Conservation (phyloP, 2,113 vertebrate genomes). For the Chaetops frenatus region DNA sequence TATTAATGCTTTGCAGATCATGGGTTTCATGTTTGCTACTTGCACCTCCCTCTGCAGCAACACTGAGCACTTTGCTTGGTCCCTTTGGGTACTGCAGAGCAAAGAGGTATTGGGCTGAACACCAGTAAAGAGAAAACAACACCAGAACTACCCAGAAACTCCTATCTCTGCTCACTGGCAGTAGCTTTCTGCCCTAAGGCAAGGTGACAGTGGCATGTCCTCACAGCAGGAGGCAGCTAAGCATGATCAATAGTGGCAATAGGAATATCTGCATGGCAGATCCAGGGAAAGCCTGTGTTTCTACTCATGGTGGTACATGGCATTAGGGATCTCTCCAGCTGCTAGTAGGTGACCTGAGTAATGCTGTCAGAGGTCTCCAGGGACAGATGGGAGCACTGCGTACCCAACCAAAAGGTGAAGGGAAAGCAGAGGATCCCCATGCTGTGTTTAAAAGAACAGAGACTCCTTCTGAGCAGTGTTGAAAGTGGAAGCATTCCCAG, state of each 20-base stretch:
- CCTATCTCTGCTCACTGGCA: not conserved
- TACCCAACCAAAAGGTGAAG: not conserved
- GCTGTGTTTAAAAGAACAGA: not conserved
- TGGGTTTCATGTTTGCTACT: not conserved
- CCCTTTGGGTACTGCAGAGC: not conserved
- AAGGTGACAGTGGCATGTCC: not conserved
- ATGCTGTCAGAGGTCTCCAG: not conserved
- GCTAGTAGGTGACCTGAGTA: not conserved
- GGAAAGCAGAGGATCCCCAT: not conserved
- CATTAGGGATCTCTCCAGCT: not conserved
- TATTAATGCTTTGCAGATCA: not conserved
- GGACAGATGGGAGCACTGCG: not conserved
- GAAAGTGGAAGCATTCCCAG: not conserved
- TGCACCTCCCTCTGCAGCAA: not conserved
- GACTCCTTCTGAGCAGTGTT: not conserved
- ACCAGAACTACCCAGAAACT: not conserved
- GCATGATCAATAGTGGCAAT: not conserved
- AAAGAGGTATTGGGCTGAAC: not conserved
- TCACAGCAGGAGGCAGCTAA: not conserved
- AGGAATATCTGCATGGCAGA: not conserved
- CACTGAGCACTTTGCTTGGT: not conserved
- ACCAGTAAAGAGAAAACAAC: not conserved
- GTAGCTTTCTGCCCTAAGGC: not conserved
- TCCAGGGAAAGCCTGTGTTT: not conserved
- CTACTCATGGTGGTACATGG: rapidly evolving